phyloP scores from a whole-genome alignment of 2,888 invertebrate species.

The Lasioglossum marginatum region DNA sequence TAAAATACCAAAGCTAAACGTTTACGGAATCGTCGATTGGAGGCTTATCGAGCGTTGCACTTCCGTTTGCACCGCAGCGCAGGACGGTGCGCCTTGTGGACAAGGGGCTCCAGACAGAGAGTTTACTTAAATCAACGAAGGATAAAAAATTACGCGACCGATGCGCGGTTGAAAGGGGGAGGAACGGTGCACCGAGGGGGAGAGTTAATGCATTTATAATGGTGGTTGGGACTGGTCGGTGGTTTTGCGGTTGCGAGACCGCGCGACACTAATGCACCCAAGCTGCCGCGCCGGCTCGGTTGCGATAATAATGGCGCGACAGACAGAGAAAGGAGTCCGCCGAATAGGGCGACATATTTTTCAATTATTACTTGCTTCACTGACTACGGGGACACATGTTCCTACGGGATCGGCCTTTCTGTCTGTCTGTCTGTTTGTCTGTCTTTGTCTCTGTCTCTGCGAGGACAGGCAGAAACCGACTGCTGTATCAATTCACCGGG shows the following conservation, averaged over 20 bases:
- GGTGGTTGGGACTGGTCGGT: constrained; percentile 76
- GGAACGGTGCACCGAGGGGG: constrained; percentile 54
- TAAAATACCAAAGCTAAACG: background rate
- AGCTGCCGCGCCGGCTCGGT: constrained; percentile 60
- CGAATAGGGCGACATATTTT: constrained; percentile 80
- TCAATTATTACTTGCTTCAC: constrained; percentile 79
- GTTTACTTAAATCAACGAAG: constrained; percentile 39
- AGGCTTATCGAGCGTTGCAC: background rate
- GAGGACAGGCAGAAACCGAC: background rate
- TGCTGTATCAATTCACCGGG: constrained; percentile 11
- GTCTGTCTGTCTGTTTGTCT: constrained; percentile 31
- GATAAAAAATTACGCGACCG: constrained; percentile 47
- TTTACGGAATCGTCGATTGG: background rate
- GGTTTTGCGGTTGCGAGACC: constrained; percentile 76
- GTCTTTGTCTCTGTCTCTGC: constrained; percentile 3
- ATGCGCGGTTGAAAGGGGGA: constrained; percentile 41
- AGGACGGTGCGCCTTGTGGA: background rate
- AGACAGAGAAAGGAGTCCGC: constrained; percentile 50
- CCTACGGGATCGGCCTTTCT: constrained; percentile 26
- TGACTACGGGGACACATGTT: constrained; percentile 75
- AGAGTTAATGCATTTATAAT: constrained; percentile 83
- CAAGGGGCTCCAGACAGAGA: background rate
- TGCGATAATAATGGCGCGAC: constrained; percentile 60
- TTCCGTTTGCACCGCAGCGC: background rate
- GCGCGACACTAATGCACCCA: constrained; percentile 75